Conservation (phyloP, 37 sponge, comb jelly and placozoan species). For the Geodia barretti region DNA sequence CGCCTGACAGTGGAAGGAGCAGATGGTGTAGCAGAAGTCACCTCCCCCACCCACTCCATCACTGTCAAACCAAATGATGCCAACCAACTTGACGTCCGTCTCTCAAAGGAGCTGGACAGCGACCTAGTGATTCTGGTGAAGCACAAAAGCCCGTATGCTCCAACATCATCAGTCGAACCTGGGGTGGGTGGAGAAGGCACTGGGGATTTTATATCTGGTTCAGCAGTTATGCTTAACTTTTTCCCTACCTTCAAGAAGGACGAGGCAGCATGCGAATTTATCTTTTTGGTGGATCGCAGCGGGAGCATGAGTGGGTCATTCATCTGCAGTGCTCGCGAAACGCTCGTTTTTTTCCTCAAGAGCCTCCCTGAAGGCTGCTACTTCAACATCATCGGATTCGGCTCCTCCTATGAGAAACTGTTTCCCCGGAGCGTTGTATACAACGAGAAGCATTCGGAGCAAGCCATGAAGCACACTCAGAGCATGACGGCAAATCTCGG, state of each 20-base stretch:
- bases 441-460: conserved; percentile 53
- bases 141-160: conserved; percentile 32
- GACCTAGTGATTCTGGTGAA: conserved; percentile 64
- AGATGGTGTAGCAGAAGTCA: conserved; percentile 21
- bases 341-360: conserved; percentile 74
- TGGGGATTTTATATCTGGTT: conserved; percentile 29
- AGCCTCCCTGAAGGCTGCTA: conserved; percentile 67
- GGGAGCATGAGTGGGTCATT: conserved; percentile 76
- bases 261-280: conserved; percentile 64
- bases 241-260: conserved; percentile 45
- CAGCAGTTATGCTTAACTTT: conserved; percentile 69
- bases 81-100: neutral
- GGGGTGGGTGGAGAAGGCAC: neutral
- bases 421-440: conserved; percentile 67
- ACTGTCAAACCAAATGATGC: neutral
- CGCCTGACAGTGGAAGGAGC: conserved; percentile 7
- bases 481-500: conserved; percentile 63
- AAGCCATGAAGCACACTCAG: conserved; percentile 43
- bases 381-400: conserved; percentile 85
- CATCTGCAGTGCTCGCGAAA: conserved; percentile 66
- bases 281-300: conserved; percentile 78
- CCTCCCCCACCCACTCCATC: conserved; percentile 65
- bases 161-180: conserved; percentile 30
- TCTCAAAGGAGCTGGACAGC: neutral
- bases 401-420: conserved; percentile 43